phyloP scores from a whole-genome alignment of 2,797 vertebrate species.

The Crocidura indochinensis region DNA sequence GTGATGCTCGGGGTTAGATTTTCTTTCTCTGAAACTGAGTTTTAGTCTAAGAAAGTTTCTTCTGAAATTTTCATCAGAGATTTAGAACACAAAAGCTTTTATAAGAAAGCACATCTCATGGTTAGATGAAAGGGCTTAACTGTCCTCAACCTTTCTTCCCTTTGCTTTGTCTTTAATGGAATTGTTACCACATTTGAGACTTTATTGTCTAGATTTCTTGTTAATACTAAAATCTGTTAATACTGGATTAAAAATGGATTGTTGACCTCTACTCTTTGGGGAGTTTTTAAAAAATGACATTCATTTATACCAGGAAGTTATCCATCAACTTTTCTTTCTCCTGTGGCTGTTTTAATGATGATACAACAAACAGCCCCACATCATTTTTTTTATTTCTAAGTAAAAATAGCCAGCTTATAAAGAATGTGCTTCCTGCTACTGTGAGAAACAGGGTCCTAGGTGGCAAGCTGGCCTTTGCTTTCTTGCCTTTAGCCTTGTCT shows the following conservation, averaged over 20 bases:
- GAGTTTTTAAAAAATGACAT: conserved; percentile 82
- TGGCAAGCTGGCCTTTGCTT: conserved; percentile 70
- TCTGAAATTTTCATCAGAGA: background rate
- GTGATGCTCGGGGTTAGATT: background rate
- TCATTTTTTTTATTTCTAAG: conserved; percentile 84
- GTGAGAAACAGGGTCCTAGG: conserved; percentile 86
- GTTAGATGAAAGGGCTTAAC: background rate
- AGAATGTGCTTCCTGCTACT: conserved; percentile 84
- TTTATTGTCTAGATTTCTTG: conserved; percentile 21
- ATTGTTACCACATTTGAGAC: background rate
- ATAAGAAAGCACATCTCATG: background rate
- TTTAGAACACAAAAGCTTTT: background rate
- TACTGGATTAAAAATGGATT: conserved; percentile 64
- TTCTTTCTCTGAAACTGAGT: background rate
- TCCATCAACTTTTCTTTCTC: conserved; percentile 89
- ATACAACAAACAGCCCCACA: conserved; percentile 81
- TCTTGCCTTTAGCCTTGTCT: conserved; percentile 75
- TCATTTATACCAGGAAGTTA: conserved; percentile 89
- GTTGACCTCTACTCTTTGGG: conserved; percentile 85
- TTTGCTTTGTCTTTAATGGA: background rate
- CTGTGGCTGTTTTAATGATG: conserved; percentile 86
- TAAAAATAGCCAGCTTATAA: conserved; percentile 84
- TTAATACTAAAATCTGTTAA: conserved; percentile 74
- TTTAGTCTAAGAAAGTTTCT: background rate
- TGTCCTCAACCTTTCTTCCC: background rate